These are phyloP conservation scores for Orthonychiurus folsomi DNA, from an alignment of 2,888 invertebrate genomes.

Conservation along the genomic window DNA sequence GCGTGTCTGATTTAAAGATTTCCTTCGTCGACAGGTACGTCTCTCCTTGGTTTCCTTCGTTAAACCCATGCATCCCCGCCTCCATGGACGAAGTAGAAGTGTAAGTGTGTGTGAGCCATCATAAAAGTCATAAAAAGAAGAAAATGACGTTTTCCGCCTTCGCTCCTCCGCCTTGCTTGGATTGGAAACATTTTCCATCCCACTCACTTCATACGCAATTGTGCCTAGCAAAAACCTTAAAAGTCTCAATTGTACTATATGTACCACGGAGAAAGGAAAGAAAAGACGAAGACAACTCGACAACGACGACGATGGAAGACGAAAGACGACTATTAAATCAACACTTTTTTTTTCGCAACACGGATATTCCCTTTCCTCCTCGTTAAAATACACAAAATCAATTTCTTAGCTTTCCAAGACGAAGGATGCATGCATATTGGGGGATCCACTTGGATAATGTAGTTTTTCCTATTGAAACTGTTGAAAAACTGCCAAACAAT, in stretches of 20 bases:
- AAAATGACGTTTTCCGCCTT: background rate
- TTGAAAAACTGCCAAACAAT: too few relatives aligned
- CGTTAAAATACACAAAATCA: background rate
- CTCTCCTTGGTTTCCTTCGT: too few relatives aligned
- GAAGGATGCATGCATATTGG: too few relatives aligned
- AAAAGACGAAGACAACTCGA: too few relatives aligned
- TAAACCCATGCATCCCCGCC: too few relatives aligned
- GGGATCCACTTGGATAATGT: too few relatives aligned
- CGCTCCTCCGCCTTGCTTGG: too few relatives aligned
- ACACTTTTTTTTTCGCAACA: background rate
- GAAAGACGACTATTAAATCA: background rate
- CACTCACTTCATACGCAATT: background rate
- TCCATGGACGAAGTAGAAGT: too few relatives aligned
- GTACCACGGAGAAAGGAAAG: too few relatives aligned
- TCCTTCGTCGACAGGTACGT: background rate
- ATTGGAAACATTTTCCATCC: too few relatives aligned
- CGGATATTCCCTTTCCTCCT: background rate
- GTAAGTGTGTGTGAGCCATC: too few relatives aligned
- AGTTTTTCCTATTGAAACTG: too few relatives aligned
- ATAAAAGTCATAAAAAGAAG: background rate
- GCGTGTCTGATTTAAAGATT: background rate
- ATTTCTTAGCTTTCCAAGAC: background rate
- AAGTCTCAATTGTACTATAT: background rate
- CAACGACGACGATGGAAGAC: background rate
- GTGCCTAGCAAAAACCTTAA: background rate